Evolutionary conservation across 1,140 invertebrate genomes (phyloP).

Genomic region (Drosophila orosa): DNA sequence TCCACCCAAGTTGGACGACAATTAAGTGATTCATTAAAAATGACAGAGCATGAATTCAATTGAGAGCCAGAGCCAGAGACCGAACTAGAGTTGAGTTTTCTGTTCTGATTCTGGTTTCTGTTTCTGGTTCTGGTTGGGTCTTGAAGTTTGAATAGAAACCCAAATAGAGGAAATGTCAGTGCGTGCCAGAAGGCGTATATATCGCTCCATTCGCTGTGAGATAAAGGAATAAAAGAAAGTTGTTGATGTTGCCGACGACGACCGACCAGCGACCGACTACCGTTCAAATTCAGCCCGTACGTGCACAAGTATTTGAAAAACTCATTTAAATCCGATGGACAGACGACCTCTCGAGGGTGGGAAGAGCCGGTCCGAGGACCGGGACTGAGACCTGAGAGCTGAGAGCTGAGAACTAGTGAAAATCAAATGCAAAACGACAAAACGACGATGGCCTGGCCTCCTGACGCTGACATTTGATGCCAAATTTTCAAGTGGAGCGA

Average conservation of each 20-base stretch:
- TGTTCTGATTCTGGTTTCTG: slow-evolving; percentile 24
- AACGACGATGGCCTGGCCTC: slow-evolving; percentile 20
- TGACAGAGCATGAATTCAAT: slow-evolving; percentile 80
- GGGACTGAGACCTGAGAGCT: slow-evolving; percentile 29
- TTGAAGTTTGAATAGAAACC: slow-evolving; percentile 61
- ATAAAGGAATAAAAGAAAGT: slow-evolving; percentile 66
- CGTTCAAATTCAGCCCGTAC: slow-evolving; percentile 53
- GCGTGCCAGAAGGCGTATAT: slow-evolving; percentile 55
- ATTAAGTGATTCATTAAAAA: slow-evolving; percentile 83
- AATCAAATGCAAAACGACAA: slow-evolving; percentile 80
- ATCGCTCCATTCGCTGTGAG: slow-evolving; percentile 26
- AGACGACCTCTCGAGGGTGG: slow-evolving; percentile 34
- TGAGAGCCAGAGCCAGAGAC: slow-evolving; percentile 39
- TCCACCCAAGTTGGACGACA: slow-evolving; percentile 61
- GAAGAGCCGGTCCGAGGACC: slow-evolving; percentile 17
- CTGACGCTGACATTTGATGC: slow-evolving; percentile 80
- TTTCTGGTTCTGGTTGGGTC: slow-evolving; percentile 12
- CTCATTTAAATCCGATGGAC: slow-evolving; percentile 76
- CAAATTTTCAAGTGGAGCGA: slow-evolving; percentile 80
- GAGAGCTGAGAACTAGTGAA: slow-evolving; percentile 58
- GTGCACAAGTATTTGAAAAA: slow-evolving; percentile 82
- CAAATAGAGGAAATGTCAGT: slow-evolving; percentile 67
- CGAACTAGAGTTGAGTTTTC: slow-evolving; percentile 35
- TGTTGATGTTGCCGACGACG: slow-evolving; percentile 63
- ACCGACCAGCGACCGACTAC: slow-evolving; percentile 24